Percentiles rank a stretch among this genome's conserved stretches.
Evolutionary conservation across 2,888 invertebrate genomes (phyloP).

Genomic region (Lasioglossum morio): DNA sequence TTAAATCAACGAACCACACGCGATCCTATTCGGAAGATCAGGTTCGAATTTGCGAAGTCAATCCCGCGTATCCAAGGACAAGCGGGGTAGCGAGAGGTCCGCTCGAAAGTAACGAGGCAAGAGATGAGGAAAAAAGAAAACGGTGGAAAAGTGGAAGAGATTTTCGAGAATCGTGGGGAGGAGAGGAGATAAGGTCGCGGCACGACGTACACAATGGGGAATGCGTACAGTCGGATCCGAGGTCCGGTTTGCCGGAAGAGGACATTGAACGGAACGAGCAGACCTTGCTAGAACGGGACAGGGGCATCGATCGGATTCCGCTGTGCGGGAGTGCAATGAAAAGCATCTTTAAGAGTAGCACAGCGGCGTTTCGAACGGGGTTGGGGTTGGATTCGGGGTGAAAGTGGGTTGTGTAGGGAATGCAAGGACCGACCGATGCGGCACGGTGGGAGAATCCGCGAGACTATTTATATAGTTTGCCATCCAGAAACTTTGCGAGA

Average conservation of each 20-base stretch:
- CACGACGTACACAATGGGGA: conserved; percentile 43
- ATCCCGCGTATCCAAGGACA: background rate
- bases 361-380: conserved; percentile 58
- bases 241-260: conserved; percentile 54
- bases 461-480: conserved; percentile 78
- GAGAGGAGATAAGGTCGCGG: conserved; percentile 48
- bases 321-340: conserved; percentile 71
- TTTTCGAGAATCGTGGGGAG: conserved; percentile 39
- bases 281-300: conserved; percentile 59
- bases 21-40: background rate
- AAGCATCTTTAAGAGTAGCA: conserved; percentile 74
- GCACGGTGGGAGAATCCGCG: conserved; percentile 50
- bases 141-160: conserved; percentile 14
- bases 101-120: conserved; percentile 9
- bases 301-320: conserved; percentile 71
- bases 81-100: background rate
- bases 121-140: background rate
- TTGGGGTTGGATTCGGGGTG: conserved; percentile 45
- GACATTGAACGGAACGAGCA: conserved; percentile 44
- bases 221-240: conserved; percentile 53
- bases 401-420: conserved; percentile 41
- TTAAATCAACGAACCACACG: background rate
- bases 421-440: conserved; percentile 32
- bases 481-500: conserved; percentile 79
- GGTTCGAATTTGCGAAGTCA: background rate